A percentile compares a stretch with the other conserved stretches of the same genome.
These are phyloP conservation scores for Cherax quadricarinatus DNA, from an alignment of 1,140 invertebrate species.

Conservation along the genomic window DNA sequence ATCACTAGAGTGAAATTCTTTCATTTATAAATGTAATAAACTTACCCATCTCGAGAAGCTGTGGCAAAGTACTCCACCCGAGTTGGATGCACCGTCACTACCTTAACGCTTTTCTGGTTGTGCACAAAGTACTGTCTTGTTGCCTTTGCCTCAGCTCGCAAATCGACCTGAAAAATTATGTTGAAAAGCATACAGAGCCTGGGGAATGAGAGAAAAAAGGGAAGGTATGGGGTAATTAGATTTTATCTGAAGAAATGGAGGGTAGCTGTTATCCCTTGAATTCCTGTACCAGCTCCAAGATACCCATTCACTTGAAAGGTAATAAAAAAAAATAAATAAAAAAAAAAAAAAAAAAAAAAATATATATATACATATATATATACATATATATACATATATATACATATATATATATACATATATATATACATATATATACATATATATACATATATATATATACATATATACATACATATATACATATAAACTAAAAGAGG, in stretches of 20 bases:
- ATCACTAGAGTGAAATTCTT: neutral
- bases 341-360: too few species aligned
- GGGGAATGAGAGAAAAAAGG: too few species aligned
- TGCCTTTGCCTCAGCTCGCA: neutral
- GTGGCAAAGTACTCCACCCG: constrained; percentile 53
- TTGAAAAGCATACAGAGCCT: too few species aligned
- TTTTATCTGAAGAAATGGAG: too few species aligned
- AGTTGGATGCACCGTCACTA: constrained; percentile 53
- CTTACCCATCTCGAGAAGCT: constrained; percentile 8
- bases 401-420: constrained; percentile 17
- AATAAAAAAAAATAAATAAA: too few species aligned
- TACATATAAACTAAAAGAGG: too few species aligned
- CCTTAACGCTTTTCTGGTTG: constrained; percentile 45
- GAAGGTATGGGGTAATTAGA: too few species aligned
- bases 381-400: neutral
- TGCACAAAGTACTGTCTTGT: constrained; percentile 13
- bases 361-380: constrained; percentile 4
- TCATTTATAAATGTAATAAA: neutral
- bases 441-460: neutral
- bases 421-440: neutral
- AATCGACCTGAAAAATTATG: constrained; percentile 23
- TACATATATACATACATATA: constrained; percentile 24
- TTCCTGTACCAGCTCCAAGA: too few species aligned
- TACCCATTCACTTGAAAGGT: too few species aligned
- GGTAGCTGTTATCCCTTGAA: too few species aligned